Conservation (phyloP, 2,113 vertebrate species). For the Nematolebias whitei region DNA sequence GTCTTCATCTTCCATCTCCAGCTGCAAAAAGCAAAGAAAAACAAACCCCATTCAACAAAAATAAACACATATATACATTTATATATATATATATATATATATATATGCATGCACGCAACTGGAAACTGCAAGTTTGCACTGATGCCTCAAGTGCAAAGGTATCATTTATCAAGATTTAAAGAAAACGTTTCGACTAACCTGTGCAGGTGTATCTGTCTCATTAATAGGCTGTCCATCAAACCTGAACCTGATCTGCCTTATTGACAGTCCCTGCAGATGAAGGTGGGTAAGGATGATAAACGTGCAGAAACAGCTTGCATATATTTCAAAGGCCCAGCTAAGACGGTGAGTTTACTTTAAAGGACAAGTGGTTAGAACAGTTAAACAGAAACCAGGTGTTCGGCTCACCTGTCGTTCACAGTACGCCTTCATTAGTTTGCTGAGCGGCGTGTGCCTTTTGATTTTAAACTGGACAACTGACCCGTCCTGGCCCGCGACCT, state of each 20-base stretch:
- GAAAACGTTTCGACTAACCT: slow-evolving; percentile 65
- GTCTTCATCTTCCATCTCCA: slow-evolving; percentile 88
- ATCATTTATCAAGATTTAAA: too few species aligned
- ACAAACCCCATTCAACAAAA: neutral
- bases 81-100: too few species aligned
- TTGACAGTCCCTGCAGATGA: slow-evolving; percentile 80
- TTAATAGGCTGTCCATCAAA: slow-evolving; percentile 87
- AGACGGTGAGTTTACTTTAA: neutral
- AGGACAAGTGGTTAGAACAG: neutral
- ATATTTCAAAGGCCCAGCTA: neutral
- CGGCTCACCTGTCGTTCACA: slow-evolving; percentile 90
- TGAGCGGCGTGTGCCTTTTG: slow-evolving; percentile 92
- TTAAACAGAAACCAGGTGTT: neutral
- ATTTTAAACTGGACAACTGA: slow-evolving; percentile 95
- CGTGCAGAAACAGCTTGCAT: neutral
- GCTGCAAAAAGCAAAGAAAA: slow-evolving; percentile 54
- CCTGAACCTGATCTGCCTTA: slow-evolving; percentile 87
- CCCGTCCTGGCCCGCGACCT: slow-evolving; percentile 92
- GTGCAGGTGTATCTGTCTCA: slow-evolving; percentile 85
- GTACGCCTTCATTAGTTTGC: slow-evolving; percentile 96
- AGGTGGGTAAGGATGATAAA: neutral
- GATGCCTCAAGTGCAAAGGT: too few species aligned
- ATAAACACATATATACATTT: too few species aligned
- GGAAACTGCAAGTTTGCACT: neutral
- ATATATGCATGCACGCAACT: too few species aligned